Evolutionary conservation across 2,797 vertebrate species (phyloP).

Genomic region (Esox masquinongy): DNA sequence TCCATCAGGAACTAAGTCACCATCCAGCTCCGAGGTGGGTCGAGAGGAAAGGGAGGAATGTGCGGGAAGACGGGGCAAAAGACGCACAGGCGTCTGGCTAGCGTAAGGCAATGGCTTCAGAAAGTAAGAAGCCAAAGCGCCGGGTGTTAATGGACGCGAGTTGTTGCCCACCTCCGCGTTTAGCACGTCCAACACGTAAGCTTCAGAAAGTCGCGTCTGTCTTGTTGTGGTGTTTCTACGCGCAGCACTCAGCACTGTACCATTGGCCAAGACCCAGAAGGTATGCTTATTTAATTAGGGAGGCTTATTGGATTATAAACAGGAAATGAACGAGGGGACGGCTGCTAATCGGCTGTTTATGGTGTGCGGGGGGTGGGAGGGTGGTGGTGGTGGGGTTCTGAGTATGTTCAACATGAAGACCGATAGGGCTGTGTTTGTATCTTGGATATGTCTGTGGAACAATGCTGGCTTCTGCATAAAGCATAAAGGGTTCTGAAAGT

Average conservation of each 20-base stretch:
- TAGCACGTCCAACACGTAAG: neutral
- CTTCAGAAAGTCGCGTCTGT: neutral
- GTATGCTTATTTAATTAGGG: neutral
- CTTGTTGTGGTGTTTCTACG: neutral
- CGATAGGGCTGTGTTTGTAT: neutral
- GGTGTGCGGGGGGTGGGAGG: neutral
- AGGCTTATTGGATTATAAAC: neutral
- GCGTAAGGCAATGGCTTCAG: neutral
- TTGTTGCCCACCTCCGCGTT: too few relatives aligned
- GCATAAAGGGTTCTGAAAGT: neutral
- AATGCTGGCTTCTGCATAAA: neutral
- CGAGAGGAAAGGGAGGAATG: neutral
- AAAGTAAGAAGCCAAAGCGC: too few relatives aligned
- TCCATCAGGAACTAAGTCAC: neutral
- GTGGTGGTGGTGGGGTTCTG: neutral
- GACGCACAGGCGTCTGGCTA: neutral
- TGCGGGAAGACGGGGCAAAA: neutral
- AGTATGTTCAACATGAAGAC: neutral
- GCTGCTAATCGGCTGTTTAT: neutral
- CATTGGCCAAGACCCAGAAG: neutral
- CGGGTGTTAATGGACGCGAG: too few relatives aligned
- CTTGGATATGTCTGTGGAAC: neutral
- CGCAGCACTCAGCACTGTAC: neutral
- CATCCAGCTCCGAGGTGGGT: neutral
- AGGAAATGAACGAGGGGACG: constrained; percentile 5